Evolutionary conservation across 53 echinoderm and acorn worm genomes (phyloP).

Genomic region (Stichopus horrens): DNA sequence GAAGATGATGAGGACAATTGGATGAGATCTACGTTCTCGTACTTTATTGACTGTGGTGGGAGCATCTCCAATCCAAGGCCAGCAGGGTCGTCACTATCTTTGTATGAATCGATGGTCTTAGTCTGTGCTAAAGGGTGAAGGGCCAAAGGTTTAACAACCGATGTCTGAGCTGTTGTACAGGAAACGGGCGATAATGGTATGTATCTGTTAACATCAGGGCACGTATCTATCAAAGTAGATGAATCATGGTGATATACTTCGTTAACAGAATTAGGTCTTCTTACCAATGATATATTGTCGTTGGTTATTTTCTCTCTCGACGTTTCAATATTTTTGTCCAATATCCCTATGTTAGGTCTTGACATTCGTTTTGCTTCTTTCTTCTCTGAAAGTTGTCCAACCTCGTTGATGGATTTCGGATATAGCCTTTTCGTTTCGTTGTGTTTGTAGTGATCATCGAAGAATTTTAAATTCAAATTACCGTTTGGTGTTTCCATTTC

Average conservation of each 20-base stretch:
- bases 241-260: not conserved
- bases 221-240: not conserved
- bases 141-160: not conserved
- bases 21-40: not conserved
- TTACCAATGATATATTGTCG: not conserved
- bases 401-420: not conserved
- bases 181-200: not conserved
- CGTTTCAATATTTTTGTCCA: not conserved
- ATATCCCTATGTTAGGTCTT: not conserved
- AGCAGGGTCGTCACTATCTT: no score
- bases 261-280: not conserved
- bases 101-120: no score
- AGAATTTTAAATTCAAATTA: not conserved
- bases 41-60: no score
- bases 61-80: no score
- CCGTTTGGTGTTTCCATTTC: not conserved
- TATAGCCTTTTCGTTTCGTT: not conserved
- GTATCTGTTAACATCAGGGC: not conserved
- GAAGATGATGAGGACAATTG: conserved; percentile 2
- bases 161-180: not conserved
- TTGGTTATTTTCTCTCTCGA: not conserved
- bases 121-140: not conserved
- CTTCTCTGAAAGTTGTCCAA: not conserved
- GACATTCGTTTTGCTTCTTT: not conserved
- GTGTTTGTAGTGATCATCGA: not conserved